phyloP scores from a whole-genome alignment of 2,888 invertebrate genomes.

The Matsumyia berberina region DNA sequence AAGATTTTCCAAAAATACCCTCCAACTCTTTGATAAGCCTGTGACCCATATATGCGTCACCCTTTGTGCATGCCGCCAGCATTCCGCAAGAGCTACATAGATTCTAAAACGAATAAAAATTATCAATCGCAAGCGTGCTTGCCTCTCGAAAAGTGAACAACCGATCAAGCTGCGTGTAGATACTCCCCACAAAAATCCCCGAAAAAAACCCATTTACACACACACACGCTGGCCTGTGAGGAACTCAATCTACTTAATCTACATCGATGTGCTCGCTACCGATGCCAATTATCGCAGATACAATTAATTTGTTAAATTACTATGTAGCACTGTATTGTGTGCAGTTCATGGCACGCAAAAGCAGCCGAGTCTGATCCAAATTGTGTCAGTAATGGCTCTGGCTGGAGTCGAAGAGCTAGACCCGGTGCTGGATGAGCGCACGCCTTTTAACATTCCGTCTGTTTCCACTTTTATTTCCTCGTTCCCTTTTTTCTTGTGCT shows the following conservation, averaged over 20 bases:
- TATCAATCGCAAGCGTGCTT: not conserved
- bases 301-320: conserved; percentile 72
- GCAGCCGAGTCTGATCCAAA: conserved; percentile 27
- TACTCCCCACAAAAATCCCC: not conserved
- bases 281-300: conserved; percentile 70
- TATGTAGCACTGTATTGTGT: conserved; percentile 14
- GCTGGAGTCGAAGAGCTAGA: no score
- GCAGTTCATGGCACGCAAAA: not conserved
- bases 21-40: conserved; percentile 2
- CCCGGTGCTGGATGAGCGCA: conserved; percentile 25
- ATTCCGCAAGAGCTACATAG: not conserved
- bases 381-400: conserved; percentile 38
- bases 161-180: conserved; percentile 45
- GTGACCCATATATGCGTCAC: conserved; percentile 3
- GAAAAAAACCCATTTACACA: conserved; percentile 24
- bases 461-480: conserved; percentile 23
- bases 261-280: conserved; percentile 30
- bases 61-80: not conserved
- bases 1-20: not conserved
- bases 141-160: conserved; percentile 57
- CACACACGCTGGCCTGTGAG: conserved; percentile 4
- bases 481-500: not conserved
- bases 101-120: not conserved
- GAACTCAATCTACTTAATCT: conserved; percentile 58
- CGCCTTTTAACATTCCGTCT: conserved; percentile 18